A percentile compares a stretch with the other conserved stretches of the same genome.
Evolutionary conservation across 2,797 vertebrate species (phyloP).

Genomic region (Halcyon chelicuti): DNA sequence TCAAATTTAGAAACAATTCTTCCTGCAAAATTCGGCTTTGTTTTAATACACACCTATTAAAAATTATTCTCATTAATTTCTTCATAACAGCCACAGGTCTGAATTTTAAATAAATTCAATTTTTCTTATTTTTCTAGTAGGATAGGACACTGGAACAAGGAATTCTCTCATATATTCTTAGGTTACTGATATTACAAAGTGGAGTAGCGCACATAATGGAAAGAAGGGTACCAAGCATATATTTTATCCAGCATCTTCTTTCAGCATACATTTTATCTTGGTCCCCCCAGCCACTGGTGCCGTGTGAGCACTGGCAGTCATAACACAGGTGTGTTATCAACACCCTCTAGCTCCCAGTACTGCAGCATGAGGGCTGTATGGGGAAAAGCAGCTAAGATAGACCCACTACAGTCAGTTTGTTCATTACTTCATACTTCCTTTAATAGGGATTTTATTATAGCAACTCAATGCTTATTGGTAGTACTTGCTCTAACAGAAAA

Average conservation of each 20-base stretch:
- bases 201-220: neutral
- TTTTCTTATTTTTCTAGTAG: neutral
- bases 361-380: too few species aligned
- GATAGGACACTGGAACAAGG: neutral
- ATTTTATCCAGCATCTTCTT: neutral
- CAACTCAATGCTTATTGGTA: neutral
- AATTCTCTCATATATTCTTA: neutral
- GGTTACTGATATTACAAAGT: neutral
- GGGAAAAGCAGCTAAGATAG: too few species aligned
- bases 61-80: neutral
- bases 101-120: neutral
- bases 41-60: neutral
- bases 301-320: too few species aligned
- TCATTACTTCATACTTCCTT: neutral
- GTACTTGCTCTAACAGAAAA: neutral
- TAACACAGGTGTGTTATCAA: too few species aligned
- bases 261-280: neutral
- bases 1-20: neutral
- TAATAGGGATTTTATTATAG: neutral
- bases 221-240: neutral
- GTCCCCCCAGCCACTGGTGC: too few species aligned
- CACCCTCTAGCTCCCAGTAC: too few species aligned
- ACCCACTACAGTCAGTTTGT: neutral
- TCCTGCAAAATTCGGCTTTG: neutral
- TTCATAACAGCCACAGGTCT: neutral